Evolutionary conservation across 2,797 vertebrate species (phyloP).

Genomic region (Triplophysa bombifrons): DNA sequence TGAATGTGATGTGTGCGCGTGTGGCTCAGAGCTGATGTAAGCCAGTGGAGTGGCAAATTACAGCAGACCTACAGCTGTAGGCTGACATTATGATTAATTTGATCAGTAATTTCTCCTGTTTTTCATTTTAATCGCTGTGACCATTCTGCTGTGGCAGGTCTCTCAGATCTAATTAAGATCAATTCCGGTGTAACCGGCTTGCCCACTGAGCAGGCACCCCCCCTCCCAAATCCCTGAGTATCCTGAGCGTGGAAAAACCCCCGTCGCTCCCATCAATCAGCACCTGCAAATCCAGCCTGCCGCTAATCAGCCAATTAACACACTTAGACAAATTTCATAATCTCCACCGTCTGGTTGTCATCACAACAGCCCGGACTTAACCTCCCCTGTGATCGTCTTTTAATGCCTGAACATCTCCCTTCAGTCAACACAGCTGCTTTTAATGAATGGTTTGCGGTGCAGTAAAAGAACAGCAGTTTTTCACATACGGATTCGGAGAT

Average conservation of each 20-base stretch:
- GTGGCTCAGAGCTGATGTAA: slow-evolving; percentile 92
- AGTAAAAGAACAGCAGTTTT: background rate
- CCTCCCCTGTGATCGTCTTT: background rate
- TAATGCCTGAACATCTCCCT: background rate
- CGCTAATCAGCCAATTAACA: slow-evolving; percentile 93
- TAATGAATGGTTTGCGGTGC: background rate
- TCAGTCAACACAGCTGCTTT: background rate
- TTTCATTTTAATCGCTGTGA: slow-evolving; percentile 99
- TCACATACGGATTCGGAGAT: background rate
- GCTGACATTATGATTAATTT: slow-evolving; percentile 99
- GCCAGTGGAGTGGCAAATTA: slow-evolving; percentile 99
- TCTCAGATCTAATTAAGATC: slow-evolving; percentile 99
- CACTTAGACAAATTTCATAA: slow-evolving; percentile 98
- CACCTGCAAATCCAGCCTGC: slow-evolving; percentile 81
- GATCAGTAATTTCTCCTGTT: slow-evolving; percentile 99
- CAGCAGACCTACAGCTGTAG: slow-evolving; percentile 99
- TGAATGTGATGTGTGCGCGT: slow-evolving; percentile 54
- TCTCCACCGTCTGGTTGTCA: slow-evolving; percentile 87
- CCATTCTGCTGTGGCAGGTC: slow-evolving; percentile 99
- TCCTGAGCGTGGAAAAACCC: slow-evolving; percentile 92
- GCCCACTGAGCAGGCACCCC: slow-evolving; percentile 77
- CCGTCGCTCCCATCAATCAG: slow-evolving; percentile 96
- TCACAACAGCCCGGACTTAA: slow-evolving; percentile 71
- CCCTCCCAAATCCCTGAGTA: slow-evolving; percentile 89
- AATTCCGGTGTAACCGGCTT: slow-evolving; percentile 99